phyloP scores from a whole-genome alignment of 2,888 invertebrate genomes.

The Pecten maximus region DNA sequence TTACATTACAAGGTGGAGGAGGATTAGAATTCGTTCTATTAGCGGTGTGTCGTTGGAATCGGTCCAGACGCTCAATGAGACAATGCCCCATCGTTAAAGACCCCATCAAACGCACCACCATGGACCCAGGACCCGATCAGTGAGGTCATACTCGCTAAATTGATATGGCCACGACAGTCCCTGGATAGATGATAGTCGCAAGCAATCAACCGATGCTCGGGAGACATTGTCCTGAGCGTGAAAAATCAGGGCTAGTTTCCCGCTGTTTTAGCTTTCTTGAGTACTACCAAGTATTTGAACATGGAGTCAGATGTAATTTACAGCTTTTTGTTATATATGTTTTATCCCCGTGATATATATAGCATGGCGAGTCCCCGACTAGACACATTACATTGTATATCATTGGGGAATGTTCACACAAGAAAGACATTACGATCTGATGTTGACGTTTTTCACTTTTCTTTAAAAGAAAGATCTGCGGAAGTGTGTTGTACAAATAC shows the following conservation, averaged over 20 bases:
- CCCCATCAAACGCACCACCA: constrained; percentile 8
- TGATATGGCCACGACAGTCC: constrained; percentile 23
- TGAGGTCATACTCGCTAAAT: constrained; percentile 11
- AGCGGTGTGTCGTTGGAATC: background rate
- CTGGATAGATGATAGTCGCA: background rate
- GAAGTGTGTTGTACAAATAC: background rate
- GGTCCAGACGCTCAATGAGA: background rate
- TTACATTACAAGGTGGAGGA: background rate
- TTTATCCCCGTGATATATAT: background rate
- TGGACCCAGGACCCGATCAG: background rate
- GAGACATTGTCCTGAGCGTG: background rate
- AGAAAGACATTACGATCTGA: background rate
- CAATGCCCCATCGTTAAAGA: background rate
- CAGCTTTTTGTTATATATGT: background rate
- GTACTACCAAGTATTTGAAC: background rate
- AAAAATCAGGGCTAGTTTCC: background rate
- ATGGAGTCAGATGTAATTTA: background rate
- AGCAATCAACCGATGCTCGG: background rate
- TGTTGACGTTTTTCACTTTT: background rate
- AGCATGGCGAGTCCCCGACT: background rate
- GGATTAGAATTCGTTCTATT: background rate
- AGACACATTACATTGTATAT: constrained; percentile 5
- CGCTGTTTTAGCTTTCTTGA: background rate
- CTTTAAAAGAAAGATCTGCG: background rate
- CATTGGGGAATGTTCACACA: background rate